Conservation (phyloP, 2,797 vertebrate genomes). For the Enteromius viviparus region DNA sequence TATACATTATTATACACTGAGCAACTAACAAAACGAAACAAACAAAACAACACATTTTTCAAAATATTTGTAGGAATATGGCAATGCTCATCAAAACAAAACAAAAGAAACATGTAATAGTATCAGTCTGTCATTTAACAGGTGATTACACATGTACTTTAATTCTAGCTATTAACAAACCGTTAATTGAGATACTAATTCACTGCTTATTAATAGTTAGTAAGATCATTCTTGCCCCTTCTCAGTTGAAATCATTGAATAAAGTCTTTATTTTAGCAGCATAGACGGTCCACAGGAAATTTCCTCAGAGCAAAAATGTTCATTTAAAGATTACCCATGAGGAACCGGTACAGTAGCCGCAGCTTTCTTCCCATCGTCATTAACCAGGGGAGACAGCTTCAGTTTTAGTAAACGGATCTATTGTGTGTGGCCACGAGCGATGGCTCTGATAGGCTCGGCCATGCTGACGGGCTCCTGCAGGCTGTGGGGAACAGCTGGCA, state of each 20-base stretch:
- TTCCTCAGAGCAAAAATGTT: background rate
- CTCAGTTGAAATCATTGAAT: background rate
- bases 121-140: too few relatives aligned
- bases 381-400: conserved; percentile 24
- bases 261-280: background rate
- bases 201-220: too few relatives aligned
- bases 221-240: too few relatives aligned
- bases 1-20: too few relatives aligned
- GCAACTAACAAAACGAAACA: too few relatives aligned
- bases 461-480: conserved; percentile 60
- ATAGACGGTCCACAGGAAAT: background rate
- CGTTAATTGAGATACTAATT: too few relatives aligned
- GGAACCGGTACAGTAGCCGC: conserved; percentile 44
- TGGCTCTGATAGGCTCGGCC: conserved; percentile 23
- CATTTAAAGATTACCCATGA: conserved; percentile 46
- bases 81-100: too few relatives aligned
- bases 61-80: too few relatives aligned
- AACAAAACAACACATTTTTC: too few relatives aligned
- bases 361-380: conserved; percentile 38
- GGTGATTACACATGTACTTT: too few relatives aligned
- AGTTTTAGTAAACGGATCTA: conserved; percentile 55
- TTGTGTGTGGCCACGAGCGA: conserved; percentile 44
- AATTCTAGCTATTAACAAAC: too few relatives aligned
- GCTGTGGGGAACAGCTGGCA: conserved; percentile 83
- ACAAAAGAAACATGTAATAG: too few relatives aligned